A percentile compares a stretch with the other conserved stretches of the same genome.
phyloP scores from a whole-genome alignment of 2,888 invertebrate species.

The Hylaea fasciaria region DNA sequence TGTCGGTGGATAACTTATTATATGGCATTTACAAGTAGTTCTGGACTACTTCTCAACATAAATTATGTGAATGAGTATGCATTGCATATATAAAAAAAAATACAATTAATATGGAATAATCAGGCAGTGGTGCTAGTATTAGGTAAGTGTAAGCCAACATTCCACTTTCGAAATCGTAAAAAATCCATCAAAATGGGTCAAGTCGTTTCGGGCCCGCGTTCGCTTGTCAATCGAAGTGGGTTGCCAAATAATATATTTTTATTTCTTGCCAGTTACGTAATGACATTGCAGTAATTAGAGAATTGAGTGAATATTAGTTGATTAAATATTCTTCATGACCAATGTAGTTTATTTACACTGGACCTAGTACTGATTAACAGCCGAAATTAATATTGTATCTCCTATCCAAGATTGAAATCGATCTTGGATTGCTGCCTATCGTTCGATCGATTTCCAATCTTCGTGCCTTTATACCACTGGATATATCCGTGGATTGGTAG shows the following conservation, averaged over 20 bases:
- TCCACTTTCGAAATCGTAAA: slow-evolving; percentile 51
- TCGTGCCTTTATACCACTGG: too few species aligned
- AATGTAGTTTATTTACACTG: slow-evolving; percentile 13
- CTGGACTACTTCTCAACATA: too few species aligned
- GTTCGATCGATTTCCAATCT: too few species aligned
- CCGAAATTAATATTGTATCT: too few species aligned
- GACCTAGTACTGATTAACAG: background rate
- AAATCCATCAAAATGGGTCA: slow-evolving; percentile 35
- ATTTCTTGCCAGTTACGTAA: slow-evolving; percentile 68
- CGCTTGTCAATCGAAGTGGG: slow-evolving; percentile 48
- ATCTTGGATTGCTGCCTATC: too few species aligned
- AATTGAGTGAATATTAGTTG: too few species aligned
- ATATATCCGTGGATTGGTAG: too few species aligned
- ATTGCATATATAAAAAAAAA: too few species aligned
- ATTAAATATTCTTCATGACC: background rate
- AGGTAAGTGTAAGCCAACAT: slow-evolving; percentile 64
- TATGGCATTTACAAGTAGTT: too few species aligned
- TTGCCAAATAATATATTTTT: slow-evolving; percentile 59
- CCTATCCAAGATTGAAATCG: too few species aligned
- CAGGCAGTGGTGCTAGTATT: slow-evolving; percentile 68
- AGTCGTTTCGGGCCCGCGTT: slow-evolving; percentile 40
- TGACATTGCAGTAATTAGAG: slow-evolving; percentile 39
- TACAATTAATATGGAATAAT: slow-evolving; percentile 18
- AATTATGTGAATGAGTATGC: too few species aligned
- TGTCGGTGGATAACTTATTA: too few species aligned